Evolutionary conservation across 2,113 vertebrate genomes (phyloP).

Genomic region (Melanerpes formicivorus): DNA sequence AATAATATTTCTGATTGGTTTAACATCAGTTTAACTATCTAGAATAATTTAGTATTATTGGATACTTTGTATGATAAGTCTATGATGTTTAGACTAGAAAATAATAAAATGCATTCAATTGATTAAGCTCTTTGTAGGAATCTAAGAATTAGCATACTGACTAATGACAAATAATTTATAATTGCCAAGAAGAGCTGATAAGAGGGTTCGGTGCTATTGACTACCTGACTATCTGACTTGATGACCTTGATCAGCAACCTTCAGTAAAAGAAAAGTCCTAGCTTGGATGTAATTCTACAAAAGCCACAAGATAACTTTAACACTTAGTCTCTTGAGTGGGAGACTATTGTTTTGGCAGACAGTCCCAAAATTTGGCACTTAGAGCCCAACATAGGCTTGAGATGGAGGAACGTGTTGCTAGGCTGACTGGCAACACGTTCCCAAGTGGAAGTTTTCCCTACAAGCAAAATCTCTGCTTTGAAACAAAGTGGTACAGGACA

Average conservation of each 20-base stretch:
- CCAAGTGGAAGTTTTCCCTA: conserved; percentile 20
- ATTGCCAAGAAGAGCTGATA: conserved; percentile 72
- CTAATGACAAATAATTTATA: conserved; percentile 77
- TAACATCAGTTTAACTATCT: conserved; percentile 72
- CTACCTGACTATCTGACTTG: conserved; percentile 55
- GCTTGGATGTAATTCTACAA: background rate
- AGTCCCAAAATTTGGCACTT: background rate
- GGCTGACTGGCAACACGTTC: background rate
- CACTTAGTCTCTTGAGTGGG: background rate
- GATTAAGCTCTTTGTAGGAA: conserved; percentile 78
- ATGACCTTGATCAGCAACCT: conserved; percentile 65
- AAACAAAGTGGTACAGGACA: conserved; percentile 18
- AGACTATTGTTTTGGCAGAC: conserved; percentile 19
- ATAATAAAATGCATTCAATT: conserved; percentile 78
- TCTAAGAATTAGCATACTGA: conserved; percentile 75
- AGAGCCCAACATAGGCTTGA: conserved; percentile 1
- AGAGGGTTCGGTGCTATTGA: conserved; percentile 64
- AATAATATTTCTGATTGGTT: conserved; percentile 75
- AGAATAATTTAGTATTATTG: conserved; percentile 75
- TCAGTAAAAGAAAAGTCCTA: conserved; percentile 37
- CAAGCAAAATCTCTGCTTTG: conserved; percentile 29
- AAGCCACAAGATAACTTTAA: background rate
- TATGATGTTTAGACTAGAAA: conserved; percentile 75
- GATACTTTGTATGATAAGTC: conserved; percentile 72
- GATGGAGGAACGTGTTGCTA: background rate